Conservation (phyloP, 1,140 invertebrate species). For the Magallana ariakensis region DNA sequence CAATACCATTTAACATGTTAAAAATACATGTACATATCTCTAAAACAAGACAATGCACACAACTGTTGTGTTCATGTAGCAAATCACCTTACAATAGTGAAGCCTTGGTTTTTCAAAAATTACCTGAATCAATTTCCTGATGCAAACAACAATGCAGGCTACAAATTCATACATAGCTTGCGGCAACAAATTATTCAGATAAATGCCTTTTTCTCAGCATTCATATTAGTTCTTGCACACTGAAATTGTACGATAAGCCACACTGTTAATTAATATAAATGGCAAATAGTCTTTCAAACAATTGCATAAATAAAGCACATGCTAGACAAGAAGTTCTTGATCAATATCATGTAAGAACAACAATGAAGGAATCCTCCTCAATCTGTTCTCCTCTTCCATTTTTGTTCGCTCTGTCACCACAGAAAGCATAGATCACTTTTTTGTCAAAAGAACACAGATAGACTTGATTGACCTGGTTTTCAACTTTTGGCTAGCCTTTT, state of each 20-base stretch:
- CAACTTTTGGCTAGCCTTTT: constrained; percentile 72
- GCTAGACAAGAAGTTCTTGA: neutral
- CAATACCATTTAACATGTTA: neutral
- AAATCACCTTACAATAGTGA: no score
- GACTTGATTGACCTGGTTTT: neutral
- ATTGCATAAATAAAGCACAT: constrained; percentile 4
- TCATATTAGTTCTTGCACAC: no score
- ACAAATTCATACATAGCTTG: no score
- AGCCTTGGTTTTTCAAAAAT: no score
- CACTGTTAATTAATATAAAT: no score
- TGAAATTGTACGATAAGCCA: no score
- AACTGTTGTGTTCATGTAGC: neutral
- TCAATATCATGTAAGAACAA: neutral
- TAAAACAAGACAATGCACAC: constrained; percentile 23
- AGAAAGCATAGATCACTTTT: neutral
- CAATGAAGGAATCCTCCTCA: neutral
- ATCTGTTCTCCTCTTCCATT: neutral
- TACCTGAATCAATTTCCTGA: no score
- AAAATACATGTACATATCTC: neutral
- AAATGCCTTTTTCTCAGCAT: no score
- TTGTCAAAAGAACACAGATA: neutral
- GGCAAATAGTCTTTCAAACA: neutral
- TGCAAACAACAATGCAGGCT: no score
- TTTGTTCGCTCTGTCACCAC: neutral
- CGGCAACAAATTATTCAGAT: no score